Base-by-base conservation (phyloP, 2,113 vertebrate species). In the Ginglymostoma cirratum region DNA sequence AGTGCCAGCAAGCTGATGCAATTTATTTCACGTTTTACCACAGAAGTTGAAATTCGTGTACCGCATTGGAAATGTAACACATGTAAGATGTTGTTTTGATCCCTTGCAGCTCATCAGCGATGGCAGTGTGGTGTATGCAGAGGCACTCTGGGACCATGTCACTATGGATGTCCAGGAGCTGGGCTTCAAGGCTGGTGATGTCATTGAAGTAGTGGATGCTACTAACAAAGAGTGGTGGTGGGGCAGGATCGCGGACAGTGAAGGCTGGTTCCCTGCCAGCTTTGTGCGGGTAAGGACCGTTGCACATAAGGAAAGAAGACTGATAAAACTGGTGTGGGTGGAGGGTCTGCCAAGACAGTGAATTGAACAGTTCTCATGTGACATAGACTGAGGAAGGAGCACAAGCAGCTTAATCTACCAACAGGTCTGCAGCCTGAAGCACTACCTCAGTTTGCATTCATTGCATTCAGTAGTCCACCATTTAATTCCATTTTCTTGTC, bases 151-250 rank as follows among this genome's bases (percentile, higher is more conserved):
- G 99, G 99, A 99, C 97, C 99, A 99, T 30, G 98, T 99, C 97
- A 99, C 99, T 76, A 99, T 99, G 99, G 99, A 99, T 2, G 99
- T 99, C 97, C 99, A 99, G 97, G 99, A 99, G 97, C 97, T 99
- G 97, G 99, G 98, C 89, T 99, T 99, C 97, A 99, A 99, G 96
- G 99, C 98, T 0, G 99, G 99, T 0, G 99, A 99, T 0, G 99
- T 99, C 97, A 98, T 99, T 69, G 98, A 99, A 98, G 99, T 99
- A 86, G 98, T 99, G 97, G 99, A 99, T 67, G 99, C 99, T 96
- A 98, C 98, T 69, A 99, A 99, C 97, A 99, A 99, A 96, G 99
- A 99, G 97, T 99, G 99, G 99, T 99, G 99, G 99, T 99, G 99
- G 99, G 99, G 99, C 1, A 98, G 98, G 38, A 98, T 99, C 90